Conservation (phyloP, 2,888 invertebrate genomes). For the Lasioglossum malachurum region DNA sequence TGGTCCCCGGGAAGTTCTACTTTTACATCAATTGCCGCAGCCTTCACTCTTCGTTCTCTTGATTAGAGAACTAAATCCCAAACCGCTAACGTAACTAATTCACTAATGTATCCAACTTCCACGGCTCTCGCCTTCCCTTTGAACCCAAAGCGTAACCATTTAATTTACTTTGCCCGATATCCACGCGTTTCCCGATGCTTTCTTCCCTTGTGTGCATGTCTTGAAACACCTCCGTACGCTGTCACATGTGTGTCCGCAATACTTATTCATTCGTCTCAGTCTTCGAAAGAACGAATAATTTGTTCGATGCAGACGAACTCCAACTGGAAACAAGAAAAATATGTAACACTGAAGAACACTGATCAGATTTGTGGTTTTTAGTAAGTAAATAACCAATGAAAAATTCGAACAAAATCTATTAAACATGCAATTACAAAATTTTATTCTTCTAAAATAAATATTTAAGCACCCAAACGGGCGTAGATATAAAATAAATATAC, state of each 20-base stretch:
- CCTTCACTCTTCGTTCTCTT: slow-evolving; percentile 52
- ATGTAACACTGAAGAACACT: not conserved
- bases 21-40: slow-evolving; percentile 51
- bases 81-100: slow-evolving; percentile 62
- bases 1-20: slow-evolving; percentile 57
- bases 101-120: slow-evolving; percentile 55
- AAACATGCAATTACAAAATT: not conserved
- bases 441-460: no score
- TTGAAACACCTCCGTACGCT: not conserved
- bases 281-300: not conserved
- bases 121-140: slow-evolving; percentile 31
- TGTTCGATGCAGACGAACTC: not conserved
- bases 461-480: no score
- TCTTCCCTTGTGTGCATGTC: not conserved
- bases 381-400: not conserved
- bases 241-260: no score
- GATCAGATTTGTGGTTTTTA: not conserved
- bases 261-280: not conserved
- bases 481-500: no score
- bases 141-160: slow-evolving; percentile 29
- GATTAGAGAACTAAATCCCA: slow-evolving; percentile 59
- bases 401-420: not conserved
- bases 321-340: not conserved
- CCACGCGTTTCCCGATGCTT: not conserved
- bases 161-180: slow-evolving; percentile 44